Conservation (phyloP, 2,113 vertebrate genomes). For the Prietella phreatophila region DNA sequence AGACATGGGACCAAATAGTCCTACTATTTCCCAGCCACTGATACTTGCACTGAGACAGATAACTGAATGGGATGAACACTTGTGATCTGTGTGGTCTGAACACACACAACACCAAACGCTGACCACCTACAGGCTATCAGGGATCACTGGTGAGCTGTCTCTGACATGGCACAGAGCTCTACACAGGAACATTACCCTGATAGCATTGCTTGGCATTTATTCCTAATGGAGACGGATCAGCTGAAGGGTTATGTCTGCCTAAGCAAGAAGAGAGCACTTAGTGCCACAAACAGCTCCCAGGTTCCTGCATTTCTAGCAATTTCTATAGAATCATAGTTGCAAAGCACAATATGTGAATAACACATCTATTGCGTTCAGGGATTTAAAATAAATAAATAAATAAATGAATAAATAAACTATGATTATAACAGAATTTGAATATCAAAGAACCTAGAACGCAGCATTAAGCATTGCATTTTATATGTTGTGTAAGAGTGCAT, state of each 20-base stretch:
- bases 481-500: conserved; percentile 33
- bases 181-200: conserved; percentile 9
- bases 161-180: conserved; percentile 34
- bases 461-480: not conserved
- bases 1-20: not conserved
- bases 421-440: not conserved
- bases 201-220: not conserved
- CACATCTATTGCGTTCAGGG: not conserved
- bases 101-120: not conserved
- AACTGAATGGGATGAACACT: not conserved
- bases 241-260: not conserved
- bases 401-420: not conserved
- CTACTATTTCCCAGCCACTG: not conserved
- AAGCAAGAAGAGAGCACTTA: conserved; percentile 18
- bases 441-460: not conserved
- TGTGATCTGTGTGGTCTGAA: conserved; percentile 32
- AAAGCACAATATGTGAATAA: not conserved
- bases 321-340: not conserved
- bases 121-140: conserved; percentile 30
- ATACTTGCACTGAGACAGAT: not conserved
- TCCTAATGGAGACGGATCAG: conserved; percentile 37
- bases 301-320: not conserved
- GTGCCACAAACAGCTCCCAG: conserved; percentile 6
- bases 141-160: conserved; percentile 3
- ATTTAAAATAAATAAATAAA: not conserved